Evolutionary conservation across 2,113 vertebrate genomes (phyloP), one percentile per base, ranked within the genome.

Genomic region (Chaetura pelagica): DNA sequence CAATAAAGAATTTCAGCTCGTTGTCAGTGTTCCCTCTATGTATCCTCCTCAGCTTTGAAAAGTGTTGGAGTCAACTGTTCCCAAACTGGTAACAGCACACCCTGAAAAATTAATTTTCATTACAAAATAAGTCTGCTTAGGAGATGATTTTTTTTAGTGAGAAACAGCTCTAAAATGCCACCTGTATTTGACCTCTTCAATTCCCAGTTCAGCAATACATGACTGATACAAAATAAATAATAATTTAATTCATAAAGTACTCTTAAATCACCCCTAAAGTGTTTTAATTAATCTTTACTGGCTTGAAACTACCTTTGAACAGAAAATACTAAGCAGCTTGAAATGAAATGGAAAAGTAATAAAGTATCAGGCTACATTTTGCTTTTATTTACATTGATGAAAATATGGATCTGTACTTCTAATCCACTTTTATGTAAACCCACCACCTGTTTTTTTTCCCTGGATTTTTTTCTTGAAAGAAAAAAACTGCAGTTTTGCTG

Each of bases 161-260:
- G 66, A 94, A 94, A 85, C 15, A 89, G 42, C 46, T 71, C 58
- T 73, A 91, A 89, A 92, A 95, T 81, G 38, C 46, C 55, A 84
- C 35, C 69, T 86, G 32, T 44, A 76, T 95, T 76, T 96, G 86
- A 85, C 57, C 46, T 93, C 52, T 81, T 81, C 58, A 84, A 86
- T 71, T 83, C n/a, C n/a, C 46, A 64, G 30, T 89, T 96, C 84
- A 85, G 55, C 24, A 84, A 88, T 76, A 90, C 0, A 0, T 91
- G 76, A 87, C 88, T 91, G 94, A 93, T 94, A 93, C 38, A 38
- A 38, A 38, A 72, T 40, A 91, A 94, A 87, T 78, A 84, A 73
- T 77, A 90, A 95, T 90, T 46, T 72, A 58, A 84, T 87, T 81
- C 21, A 84, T 77, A 84, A 80, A 84, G 16, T 69, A 58, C 30